Base-by-base conservation (phyloP, 2,113 vertebrate genomes). In the Pangasianodon hypophthalmus region DNA sequence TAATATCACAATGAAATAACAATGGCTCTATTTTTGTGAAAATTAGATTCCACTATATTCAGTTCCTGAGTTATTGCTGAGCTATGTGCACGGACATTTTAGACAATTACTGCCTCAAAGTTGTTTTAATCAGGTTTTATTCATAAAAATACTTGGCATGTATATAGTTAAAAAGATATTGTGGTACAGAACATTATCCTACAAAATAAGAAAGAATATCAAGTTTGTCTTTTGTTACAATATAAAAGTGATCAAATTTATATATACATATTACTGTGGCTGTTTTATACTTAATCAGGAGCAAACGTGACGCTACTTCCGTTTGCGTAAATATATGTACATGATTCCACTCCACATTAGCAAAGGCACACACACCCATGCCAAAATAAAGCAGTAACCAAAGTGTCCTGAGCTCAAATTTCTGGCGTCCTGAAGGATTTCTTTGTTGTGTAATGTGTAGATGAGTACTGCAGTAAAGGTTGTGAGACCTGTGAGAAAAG, bases 311-410 rank as follows among this genome's bases (percentile, higher is more conserved):
- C 18, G 7, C 83, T 90, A 96, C 91, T 98, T 95, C 80, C 97
- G 96, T 92, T 98, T 98, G 67, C 97, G 96, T 88, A 98, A 94
- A 91, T 97, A 96, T 92, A 98, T 95, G 90, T 98, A 98, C 90
- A 98, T 94, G 86, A 97, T 26, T 1, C 97, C 97, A 0, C 97
- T 98, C 84, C 94, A 93, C 88, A 98, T 94, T 84, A 97, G 95
- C 60, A 98, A 93, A 46, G 97, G 97, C 41, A 97, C 97, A 90
- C 96, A 97, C 91, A 97, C 95, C 97, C 97, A 98, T 75, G 96
- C 96, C 88, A 98, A 93, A 87, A 96, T 94, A 13, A 96, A 98
- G 92, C 97, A 97, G 94, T 97, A 97, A 4, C 97, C 97, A 14
- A 97, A 98, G 88, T 94, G 95, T 92, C 97, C 97, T 1, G 89